Evolutionary conservation across 1,140 invertebrate species (phyloP), one percentile per base, ranked within the genome.

Genomic region (Hypothenemus hampei): DNA sequence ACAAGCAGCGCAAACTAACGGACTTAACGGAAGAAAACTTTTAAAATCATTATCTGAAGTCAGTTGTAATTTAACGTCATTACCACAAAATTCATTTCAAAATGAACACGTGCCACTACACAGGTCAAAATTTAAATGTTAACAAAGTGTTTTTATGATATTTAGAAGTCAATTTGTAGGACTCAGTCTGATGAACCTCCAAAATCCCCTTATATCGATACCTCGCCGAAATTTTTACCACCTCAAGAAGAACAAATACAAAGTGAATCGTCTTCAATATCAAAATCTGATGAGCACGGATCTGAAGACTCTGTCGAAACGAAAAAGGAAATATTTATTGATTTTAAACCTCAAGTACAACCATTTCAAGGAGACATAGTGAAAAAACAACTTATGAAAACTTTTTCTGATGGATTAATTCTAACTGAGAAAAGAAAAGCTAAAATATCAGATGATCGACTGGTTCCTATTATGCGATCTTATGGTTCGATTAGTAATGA

Each of bases 1-100:
- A 3, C 89, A 91, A 69, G 89, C 87, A 16, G 89, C 89, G 5
- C 89, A 91, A 72, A 92, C 89, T 1, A 91, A 91, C 72, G 88
- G 89, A 1, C 74, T 84, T 16, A 79, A 80, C 48, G 80, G 81
- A 13, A 74, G 87, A 56, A 86, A 85, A 72, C 72, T 91, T 39
- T 85, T 84, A 11, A 92, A 91, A 72, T 91, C 88, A 59, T 86
- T 85, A 61, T 91, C 88, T 1, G 88, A 91, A 73, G 86, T 86
- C 18, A 82, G 81, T 3, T 76, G 74, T 23, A 74, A 69, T 73
- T 73, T 81, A 52, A 72, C 74, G 66, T 29, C 73, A 7, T 54
- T 73, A 15, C 69, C 71, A 10, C 50, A 50, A 16, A 45, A 45
- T 44, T 36, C 21, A 47, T 20, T 53, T 58, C 19, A 53, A 3